These are phyloP conservation scores for Balanococcus diminutus DNA, from an alignment of 2,888 invertebrate genomes.

Conservation along the genomic window DNA sequence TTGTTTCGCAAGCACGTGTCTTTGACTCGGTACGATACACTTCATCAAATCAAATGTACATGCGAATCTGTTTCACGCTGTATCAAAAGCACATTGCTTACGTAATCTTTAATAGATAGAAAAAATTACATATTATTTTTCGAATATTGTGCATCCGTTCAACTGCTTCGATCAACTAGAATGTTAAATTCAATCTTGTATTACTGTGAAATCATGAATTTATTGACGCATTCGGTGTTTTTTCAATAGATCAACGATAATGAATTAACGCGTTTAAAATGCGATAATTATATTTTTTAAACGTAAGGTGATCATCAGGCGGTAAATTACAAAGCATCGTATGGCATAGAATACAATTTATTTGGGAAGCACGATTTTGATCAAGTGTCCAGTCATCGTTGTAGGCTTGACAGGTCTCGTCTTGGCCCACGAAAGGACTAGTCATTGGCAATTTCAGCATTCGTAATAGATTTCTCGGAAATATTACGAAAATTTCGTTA, in stretches of 20 bases:
- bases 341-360: neutral
- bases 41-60: neutral
- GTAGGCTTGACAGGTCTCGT: neutral
- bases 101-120: neutral
- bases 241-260: neutral
- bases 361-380: neutral
- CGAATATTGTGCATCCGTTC: neutral
- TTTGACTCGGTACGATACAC: neutral
- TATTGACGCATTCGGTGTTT: neutral
- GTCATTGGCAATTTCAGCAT: neutral
- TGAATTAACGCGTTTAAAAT: neutral
- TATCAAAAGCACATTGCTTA: neutral
- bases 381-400: neutral
- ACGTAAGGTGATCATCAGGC: neutral
- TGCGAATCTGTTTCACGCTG: neutral
- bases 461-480: neutral
- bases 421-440: neutral
- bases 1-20: conserved; percentile 11
- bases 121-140: neutral
- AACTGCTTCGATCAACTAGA: neutral
- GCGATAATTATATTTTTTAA: neutral
- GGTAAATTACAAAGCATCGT: neutral
- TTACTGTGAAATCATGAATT: conserved; percentile 7
- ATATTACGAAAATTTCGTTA: neutral
- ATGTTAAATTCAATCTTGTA: conserved; percentile 25